These are phyloP conservation scores for Sardinella longiceps DNA, from an alignment of 2,797 vertebrate species.

Conservation along the genomic window DNA sequence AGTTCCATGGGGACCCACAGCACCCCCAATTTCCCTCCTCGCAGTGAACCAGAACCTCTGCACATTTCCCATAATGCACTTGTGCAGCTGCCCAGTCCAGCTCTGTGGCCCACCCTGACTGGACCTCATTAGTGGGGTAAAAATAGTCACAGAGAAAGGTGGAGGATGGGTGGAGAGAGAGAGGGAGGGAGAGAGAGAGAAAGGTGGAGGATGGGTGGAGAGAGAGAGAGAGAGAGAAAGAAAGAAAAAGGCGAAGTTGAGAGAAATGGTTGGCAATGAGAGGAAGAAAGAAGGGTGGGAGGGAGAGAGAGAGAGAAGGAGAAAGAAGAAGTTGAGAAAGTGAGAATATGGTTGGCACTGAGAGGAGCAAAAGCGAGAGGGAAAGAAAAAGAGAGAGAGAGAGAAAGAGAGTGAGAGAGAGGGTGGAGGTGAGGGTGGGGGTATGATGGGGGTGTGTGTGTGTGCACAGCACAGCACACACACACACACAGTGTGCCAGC, in stretches of 20 bases:
- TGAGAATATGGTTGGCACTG: slow-evolving; percentile 26
- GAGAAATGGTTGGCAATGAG: too few species aligned
- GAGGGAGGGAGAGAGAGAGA: not conserved
- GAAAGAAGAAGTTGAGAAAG: not conserved
- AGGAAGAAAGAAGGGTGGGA: not conserved
- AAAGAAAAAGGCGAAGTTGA: too few species aligned
- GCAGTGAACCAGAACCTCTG: not conserved
- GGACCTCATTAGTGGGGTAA: slow-evolving; percentile 52
- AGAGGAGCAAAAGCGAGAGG: not conserved
- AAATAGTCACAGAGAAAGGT: slow-evolving; percentile 43
- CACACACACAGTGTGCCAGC: slow-evolving; percentile 3
- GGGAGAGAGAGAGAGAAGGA: not conserved
- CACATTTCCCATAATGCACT: slow-evolving; percentile 47
- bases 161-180: slow-evolving; percentile 9
- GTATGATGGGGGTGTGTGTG: slow-evolving; percentile 2
- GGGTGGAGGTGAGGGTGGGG: too few species aligned
- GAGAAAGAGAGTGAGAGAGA: not conserved
- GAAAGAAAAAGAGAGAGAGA: not conserved
- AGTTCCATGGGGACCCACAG: not conserved
- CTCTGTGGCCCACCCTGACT: slow-evolving; percentile 21
- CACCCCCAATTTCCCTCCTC: not conserved
- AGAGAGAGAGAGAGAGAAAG: not conserved
- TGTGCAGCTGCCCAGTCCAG: slow-evolving; percentile 28
- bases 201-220: not conserved
- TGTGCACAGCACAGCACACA: too few species aligned